phyloP scores from a whole-genome alignment of 2,113 vertebrate species.

The Coracopsis vasa region DNA sequence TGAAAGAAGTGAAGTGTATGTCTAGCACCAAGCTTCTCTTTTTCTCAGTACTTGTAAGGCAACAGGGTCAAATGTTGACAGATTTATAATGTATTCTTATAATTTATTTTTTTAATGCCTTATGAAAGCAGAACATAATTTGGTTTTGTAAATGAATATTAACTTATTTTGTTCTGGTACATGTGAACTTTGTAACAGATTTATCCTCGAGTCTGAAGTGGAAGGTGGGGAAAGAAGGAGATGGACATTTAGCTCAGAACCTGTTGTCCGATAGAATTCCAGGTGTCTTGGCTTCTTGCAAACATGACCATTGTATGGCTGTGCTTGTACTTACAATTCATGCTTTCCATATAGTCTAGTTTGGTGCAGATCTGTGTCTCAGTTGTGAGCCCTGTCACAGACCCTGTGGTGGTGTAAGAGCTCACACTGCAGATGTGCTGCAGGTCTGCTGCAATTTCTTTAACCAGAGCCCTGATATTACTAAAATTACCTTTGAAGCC shows the following conservation, averaged over 20 bases:
- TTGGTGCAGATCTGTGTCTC: not conserved
- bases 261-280: not conserved
- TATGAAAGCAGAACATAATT: not conserved
- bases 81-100: not conserved
- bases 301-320: not conserved
- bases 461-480: not conserved
- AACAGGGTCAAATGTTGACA: not conserved
- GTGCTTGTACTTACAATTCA: not conserved
- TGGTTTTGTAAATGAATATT: not conserved
- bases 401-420: not conserved
- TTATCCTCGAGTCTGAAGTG: not conserved
- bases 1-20: not conserved
- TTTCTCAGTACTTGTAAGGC: not conserved
- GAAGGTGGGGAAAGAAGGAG: not conserved
- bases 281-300: not conserved
- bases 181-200: not conserved
- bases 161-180: not conserved
- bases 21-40: not conserved
- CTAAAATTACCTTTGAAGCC: not conserved
- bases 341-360: not conserved
- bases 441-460: not conserved
- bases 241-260: not conserved
- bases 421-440: not conserved
- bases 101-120: not conserved
- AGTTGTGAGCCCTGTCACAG: not conserved